Conservation (phyloP, 2,113 vertebrate species). For the Tenrec ecaudatus region DNA sequence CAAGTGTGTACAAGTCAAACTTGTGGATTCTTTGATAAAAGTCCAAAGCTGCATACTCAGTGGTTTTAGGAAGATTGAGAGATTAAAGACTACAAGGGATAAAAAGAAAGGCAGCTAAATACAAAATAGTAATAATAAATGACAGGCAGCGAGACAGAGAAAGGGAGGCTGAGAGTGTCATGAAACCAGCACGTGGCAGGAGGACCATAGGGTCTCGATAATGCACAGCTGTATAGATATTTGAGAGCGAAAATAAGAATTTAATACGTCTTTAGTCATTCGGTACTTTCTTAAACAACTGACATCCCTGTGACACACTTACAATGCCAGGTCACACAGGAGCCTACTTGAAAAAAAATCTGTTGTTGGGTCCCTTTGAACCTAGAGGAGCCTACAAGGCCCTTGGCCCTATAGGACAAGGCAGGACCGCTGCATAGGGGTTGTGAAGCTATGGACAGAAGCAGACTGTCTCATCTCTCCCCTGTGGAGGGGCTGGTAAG, state of each 20-base stretch:
- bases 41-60: not conserved
- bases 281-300: not conserved
- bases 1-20: not conserved
- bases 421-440: too few species aligned
- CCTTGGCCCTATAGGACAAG: too few species aligned
- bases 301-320: conserved; percentile 18
- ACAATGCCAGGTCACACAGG: not conserved
- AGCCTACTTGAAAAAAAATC: too few species aligned
- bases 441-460: too few species aligned
- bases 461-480: too few species aligned
- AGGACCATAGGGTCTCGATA: not conserved
- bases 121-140: too few species aligned
- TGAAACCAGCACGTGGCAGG: not conserved
- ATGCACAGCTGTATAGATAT: not conserved
- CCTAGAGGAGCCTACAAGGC: too few species aligned
- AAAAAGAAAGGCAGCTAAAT: too few species aligned
- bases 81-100: not conserved
- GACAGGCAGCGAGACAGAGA: not conserved
- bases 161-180: not conserved
- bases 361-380: too few species aligned
- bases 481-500: too few species aligned
- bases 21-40: conserved; percentile 14
- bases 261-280: not conserved
- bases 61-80: conserved; percentile 11
- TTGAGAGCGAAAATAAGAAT: conserved; percentile 17